phyloP scores from a whole-genome alignment of 2,113 vertebrate genomes.

The Tenebrosternarchus preto region DNA sequence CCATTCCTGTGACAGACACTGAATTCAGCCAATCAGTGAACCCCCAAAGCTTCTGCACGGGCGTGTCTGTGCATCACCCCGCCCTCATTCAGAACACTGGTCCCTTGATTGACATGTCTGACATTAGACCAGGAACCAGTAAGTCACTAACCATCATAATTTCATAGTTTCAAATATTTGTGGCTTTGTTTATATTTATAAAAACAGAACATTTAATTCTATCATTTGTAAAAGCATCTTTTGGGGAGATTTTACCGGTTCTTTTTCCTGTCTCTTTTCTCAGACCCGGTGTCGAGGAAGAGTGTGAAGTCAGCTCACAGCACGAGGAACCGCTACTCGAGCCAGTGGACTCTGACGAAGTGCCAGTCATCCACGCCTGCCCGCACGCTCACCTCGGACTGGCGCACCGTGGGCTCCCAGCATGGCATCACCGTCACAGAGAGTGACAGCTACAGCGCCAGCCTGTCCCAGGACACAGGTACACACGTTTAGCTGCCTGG shows the following conservation, averaged over 20 bases:
- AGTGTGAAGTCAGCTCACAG: conserved; percentile 94
- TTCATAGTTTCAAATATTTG: background rate
- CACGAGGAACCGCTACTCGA: conserved; percentile 95
- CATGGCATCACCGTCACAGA: conserved; percentile 96
- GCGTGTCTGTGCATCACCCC: conserved; percentile 93
- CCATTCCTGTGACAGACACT: conserved; percentile 91
- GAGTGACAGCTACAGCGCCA: conserved; percentile 98
- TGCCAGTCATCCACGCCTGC: conserved; percentile 95
- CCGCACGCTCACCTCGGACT: conserved; percentile 93
- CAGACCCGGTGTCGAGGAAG: conserved; percentile 95
- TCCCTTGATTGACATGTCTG: conserved; percentile 98
- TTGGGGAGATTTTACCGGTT: background rate
- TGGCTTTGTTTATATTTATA: background rate
- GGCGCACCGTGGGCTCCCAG: conserved; percentile 95
- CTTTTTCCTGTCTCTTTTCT: conserved; percentile 17
- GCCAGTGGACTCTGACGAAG: conserved; percentile 98
- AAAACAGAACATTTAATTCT: too few relatives aligned
- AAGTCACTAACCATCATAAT: conserved; percentile 56
- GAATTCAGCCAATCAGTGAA: conserved; percentile 98
- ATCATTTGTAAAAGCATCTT: background rate
- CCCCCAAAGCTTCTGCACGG: conserved; percentile 96
- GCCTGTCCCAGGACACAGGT: conserved; percentile 98
- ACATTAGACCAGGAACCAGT: conserved; percentile 98
- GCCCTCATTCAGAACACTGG: conserved; percentile 97
- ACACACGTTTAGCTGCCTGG: background rate